phyloP scores from a whole-genome alignment of 2,113 vertebrate genomes.

The Leptobrachium leishanense region DNA sequence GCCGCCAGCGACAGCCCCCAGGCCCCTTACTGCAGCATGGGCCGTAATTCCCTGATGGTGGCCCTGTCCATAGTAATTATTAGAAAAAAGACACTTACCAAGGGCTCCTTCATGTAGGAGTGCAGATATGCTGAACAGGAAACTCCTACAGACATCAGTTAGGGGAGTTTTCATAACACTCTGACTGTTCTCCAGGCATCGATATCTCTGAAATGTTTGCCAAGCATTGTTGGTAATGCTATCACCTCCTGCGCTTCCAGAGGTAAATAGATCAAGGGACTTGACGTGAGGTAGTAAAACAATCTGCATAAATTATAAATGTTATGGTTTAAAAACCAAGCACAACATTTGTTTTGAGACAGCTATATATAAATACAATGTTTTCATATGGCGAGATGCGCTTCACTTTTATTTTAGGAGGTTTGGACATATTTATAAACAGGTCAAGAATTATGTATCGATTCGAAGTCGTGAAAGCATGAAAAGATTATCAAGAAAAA shows the following conservation, averaged over 20 bases:
- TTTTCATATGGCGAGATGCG: no score
- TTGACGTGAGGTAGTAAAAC: conserved; percentile 94
- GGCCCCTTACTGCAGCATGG: no score
- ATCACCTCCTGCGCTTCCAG: conserved; percentile 77
- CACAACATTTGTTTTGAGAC: no score
- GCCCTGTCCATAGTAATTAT: not conserved
- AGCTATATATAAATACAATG: no score
- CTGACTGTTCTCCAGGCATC: conserved; percentile 92
- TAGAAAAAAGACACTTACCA: conserved; percentile 65
- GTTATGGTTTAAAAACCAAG: no score
- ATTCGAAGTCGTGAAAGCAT: no score
- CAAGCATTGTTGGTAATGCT: conserved; percentile 74
- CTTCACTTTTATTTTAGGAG: no score
- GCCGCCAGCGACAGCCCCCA: no score
- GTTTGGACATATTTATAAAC: no score
- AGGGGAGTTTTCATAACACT: conserved; percentile 87
- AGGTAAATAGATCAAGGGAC: conserved; percentile 88
- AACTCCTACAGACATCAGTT: conserved; percentile 91
- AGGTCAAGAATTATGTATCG: no score
- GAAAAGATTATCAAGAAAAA: no score
- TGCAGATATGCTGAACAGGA: conserved; percentile 92
- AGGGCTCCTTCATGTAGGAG: conserved; percentile 84
- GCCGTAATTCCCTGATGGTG: no score
- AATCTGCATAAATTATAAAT: conserved; percentile 67
- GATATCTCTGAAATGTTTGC: conserved; percentile 93